Percentiles rank a stretch among this genome's conserved stretches.
Evolutionary conservation across 2,888 invertebrate species (phyloP).

Genomic region (Troides aeacus): DNA sequence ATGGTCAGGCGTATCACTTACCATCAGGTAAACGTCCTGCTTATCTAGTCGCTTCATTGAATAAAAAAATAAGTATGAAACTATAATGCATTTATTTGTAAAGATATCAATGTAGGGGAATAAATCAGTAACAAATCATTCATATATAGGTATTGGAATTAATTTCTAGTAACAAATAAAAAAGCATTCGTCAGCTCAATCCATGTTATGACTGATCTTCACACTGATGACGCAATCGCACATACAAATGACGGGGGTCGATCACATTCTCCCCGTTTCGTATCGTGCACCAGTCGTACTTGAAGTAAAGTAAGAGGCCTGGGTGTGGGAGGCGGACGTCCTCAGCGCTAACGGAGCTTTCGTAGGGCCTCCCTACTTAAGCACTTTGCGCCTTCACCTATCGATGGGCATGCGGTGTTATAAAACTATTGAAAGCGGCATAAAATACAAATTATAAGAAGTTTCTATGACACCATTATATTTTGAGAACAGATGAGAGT

Average conservation of each 20-base stretch:
- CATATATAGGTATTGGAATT: not conserved
- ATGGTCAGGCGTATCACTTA: too few species aligned
- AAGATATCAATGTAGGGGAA: too few species aligned
- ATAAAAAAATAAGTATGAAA: too few species aligned
- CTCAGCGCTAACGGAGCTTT: conserved; percentile 41
- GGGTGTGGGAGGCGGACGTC: conserved; percentile 55
- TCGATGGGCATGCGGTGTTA: not conserved
- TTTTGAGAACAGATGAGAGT: not conserved
- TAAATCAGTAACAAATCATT: not conserved
- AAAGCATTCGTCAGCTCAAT: conserved; percentile 1
- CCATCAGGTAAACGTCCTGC: too few species aligned
- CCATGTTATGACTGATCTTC: conserved; percentile 5
- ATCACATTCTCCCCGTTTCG: conserved; percentile 18
- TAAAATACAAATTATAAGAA: not conserved
- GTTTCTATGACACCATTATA: too few species aligned
- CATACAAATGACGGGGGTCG: conserved; percentile 12
- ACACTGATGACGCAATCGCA: conserved; percentile 15
- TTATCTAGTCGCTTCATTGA: too few species aligned
- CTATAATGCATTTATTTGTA: too few species aligned
- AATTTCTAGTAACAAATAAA: not conserved
- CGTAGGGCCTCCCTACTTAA: conserved; percentile 24
- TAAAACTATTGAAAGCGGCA: not conserved
- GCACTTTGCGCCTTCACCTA: not conserved
- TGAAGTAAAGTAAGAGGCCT: conserved; percentile 48
- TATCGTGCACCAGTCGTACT: conserved; percentile 42